Conservation (phyloP, 2,888 invertebrate species). For the Bombyx huttoni region DNA sequence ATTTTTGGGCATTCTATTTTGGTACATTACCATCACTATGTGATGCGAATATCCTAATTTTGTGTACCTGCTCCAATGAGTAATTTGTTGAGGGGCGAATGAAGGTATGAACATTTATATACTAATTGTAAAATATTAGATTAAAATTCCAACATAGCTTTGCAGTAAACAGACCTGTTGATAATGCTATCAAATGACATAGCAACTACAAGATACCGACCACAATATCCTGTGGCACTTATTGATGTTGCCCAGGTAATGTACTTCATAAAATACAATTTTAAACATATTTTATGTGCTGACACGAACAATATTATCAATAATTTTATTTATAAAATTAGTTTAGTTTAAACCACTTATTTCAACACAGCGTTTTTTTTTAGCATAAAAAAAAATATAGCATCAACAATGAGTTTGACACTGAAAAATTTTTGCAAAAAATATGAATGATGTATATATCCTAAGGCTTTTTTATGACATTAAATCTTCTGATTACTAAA, state of each 20-base stretch:
- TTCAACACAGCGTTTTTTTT: no score
- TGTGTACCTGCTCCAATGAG: constrained; percentile 39
- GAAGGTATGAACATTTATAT: constrained; percentile 16
- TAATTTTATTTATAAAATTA: no score
- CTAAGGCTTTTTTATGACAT: no score
- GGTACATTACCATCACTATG: constrained; percentile 68
- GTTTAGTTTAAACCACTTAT: no score
- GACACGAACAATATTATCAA: no score
- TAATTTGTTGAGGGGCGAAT: constrained; percentile 32
- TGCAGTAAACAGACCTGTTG: background rate
- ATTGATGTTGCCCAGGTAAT: background rate
- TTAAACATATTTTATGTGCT: no score
- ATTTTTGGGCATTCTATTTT: constrained; percentile 71
- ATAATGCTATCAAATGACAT: background rate
- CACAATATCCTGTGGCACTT: background rate
- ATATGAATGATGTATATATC: no score
- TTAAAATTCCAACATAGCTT: background rate
- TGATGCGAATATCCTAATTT: constrained; percentile 58
- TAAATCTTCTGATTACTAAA: no score
- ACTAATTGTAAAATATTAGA: background rate
- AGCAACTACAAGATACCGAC: background rate
- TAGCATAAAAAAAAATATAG: no score
- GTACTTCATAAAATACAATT: no score
- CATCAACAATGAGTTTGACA: no score
- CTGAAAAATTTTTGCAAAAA: no score